phyloP scores from a whole-genome alignment of 2,797 vertebrate genomes.

The Monodelphis domestica region DNA sequence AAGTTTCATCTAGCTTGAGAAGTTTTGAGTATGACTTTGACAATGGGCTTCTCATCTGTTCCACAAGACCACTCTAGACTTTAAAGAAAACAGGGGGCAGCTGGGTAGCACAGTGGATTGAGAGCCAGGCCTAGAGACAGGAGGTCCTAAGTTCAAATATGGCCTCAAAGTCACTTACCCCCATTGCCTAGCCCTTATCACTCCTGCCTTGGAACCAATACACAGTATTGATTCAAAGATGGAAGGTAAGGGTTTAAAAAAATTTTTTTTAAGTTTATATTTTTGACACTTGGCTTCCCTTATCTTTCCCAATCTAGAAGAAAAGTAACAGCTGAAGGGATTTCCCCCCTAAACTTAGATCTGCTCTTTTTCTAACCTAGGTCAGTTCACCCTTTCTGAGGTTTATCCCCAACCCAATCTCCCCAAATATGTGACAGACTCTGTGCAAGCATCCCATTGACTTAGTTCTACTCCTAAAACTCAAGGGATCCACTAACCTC shows the following conservation, averaged over 20 bases:
- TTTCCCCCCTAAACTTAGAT: background rate
- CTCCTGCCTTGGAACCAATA: no score
- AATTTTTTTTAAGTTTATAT: background rate
- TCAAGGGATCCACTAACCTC: background rate
- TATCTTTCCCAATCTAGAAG: background rate
- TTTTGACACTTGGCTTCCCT: background rate
- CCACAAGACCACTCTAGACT: background rate
- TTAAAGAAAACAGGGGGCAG: no score
- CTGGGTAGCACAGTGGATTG: no score
- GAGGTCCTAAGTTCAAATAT: no score
- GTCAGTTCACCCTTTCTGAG: background rate
- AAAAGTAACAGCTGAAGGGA: background rate
- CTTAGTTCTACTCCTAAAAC: background rate
- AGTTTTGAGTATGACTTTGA: background rate
- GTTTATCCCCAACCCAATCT: background rate
- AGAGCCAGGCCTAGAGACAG: no score
- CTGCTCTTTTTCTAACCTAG: background rate
- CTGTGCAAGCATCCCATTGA: background rate
- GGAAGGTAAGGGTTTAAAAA: no score
- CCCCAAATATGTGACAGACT: background rate
- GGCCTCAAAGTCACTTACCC: no score
- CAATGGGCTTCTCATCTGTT: background rate
- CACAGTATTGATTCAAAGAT: no score
- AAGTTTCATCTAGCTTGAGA: background rate
- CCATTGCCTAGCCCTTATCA: no score